phyloP scores from a whole-genome alignment of 1,140 invertebrate genomes.

The Drosophila mauritiana region DNA sequence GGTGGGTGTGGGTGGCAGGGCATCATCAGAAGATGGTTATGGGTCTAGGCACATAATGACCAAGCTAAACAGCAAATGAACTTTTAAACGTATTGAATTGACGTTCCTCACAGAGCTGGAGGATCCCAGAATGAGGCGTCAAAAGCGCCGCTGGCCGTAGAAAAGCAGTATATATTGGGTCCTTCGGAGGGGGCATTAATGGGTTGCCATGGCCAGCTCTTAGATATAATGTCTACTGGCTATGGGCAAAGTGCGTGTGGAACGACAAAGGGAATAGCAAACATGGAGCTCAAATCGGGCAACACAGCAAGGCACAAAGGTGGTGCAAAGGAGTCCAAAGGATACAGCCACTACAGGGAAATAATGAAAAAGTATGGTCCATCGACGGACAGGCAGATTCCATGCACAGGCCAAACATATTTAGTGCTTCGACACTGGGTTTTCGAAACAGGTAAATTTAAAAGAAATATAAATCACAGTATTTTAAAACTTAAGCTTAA shows the following conservation, averaged over 20 bases:
- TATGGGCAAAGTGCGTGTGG: not conserved
- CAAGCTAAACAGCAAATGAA: slow-evolving; percentile 81
- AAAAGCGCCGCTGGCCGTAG: slow-evolving; percentile 37
- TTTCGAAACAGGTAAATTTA: no score
- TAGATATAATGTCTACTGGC: slow-evolving; percentile 28
- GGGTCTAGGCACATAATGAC: slow-evolving; percentile 75
- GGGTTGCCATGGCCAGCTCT: slow-evolving; percentile 26
- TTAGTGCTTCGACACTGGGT: not conserved
- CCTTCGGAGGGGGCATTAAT: slow-evolving; percentile 16
- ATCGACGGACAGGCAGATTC: not conserved
- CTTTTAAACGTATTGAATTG: slow-evolving; percentile 82
- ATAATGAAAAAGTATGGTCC: not conserved
- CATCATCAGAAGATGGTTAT: slow-evolving; percentile 49
- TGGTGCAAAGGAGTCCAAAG: not conserved
- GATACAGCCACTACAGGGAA: not conserved
- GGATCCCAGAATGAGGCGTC: slow-evolving; percentile 38
- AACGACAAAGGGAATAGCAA: slow-evolving; percentile 24
- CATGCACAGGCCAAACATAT: not conserved
- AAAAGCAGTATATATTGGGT: not conserved
- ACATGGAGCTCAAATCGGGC: not conserved
- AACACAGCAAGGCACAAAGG: not conserved
- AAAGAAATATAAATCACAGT: no score
- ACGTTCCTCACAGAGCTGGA: slow-evolving; percentile 33
- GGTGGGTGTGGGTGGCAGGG: not conserved
- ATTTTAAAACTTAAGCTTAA: no score